Evolutionary conservation across 2,888 invertebrate genomes (phyloP).

Genomic region (Strigamia maritima): DNA sequence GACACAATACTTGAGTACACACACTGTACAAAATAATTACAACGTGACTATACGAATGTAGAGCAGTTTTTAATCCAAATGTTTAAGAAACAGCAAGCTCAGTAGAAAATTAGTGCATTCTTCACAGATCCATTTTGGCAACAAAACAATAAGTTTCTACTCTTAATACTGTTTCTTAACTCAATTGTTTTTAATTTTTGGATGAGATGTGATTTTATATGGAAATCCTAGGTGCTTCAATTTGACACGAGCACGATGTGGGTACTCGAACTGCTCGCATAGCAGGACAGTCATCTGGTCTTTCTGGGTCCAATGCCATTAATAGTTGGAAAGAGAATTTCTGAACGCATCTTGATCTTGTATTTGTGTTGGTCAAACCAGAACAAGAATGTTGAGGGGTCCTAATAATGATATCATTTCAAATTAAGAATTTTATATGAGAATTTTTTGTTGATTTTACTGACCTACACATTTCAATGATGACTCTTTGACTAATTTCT

Average conservation of each 20-base stretch:
- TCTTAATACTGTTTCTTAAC: too few relatives aligned
- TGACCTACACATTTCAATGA: slow-evolving; percentile 46
- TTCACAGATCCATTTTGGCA: too few relatives aligned
- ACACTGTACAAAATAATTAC: background rate
- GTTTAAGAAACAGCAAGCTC: too few relatives aligned
- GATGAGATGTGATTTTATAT: background rate
- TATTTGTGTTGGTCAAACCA: slow-evolving; percentile 29
- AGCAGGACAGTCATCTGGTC: slow-evolving; percentile 47
- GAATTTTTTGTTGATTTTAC: too few relatives aligned
- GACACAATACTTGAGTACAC: background rate
- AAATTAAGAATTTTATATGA: too few relatives aligned
- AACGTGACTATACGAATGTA: background rate
- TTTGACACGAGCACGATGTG: slow-evolving; percentile 47
- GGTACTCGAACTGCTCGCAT: slow-evolving; percentile 48
- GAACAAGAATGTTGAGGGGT: slow-evolving; percentile 34
- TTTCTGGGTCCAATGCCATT: slow-evolving; percentile 48
- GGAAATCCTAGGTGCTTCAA: slow-evolving; percentile 37
- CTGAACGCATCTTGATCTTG: slow-evolving; percentile 46
- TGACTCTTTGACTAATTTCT: slow-evolving; percentile 46
- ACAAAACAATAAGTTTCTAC: too few relatives aligned
- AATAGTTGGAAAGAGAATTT: slow-evolving; percentile 47
- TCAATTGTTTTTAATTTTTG: background rate
- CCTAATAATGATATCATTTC: slow-evolving; percentile 2
- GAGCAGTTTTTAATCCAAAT: too few relatives aligned
- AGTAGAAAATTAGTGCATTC: too few relatives aligned